Conservation (phyloP, 2,797 vertebrate species). For the Gymnoscopelus braueri region DNA sequence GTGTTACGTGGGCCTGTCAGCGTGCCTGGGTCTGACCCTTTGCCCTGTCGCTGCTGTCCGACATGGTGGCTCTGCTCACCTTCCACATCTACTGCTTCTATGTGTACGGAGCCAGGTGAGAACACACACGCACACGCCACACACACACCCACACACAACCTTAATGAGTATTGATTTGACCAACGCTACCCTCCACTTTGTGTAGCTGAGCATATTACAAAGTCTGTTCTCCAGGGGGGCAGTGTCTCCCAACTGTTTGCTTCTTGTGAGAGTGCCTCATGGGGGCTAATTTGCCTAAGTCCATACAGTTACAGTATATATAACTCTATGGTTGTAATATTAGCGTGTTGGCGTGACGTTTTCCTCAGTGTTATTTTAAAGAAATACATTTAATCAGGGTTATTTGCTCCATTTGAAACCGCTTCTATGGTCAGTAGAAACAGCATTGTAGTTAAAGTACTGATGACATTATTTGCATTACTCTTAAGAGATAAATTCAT, state of each 20-base stretch:
- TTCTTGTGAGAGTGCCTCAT: not conserved
- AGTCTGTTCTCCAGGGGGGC: constrained; percentile 39
- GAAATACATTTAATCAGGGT: too few relatives aligned
- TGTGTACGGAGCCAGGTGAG: constrained; percentile 96
- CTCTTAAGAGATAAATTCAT: too few relatives aligned
- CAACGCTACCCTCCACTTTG: not conserved
- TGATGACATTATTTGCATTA: too few relatives aligned
- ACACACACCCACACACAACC: not conserved
- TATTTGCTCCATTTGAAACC: too few relatives aligned
- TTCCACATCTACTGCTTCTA: constrained; percentile 99
- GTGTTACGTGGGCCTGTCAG: constrained; percentile 94
- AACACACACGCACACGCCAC: not conserved
- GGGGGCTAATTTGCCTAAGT: too few relatives aligned
- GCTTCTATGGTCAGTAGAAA: too few relatives aligned
- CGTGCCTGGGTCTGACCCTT: constrained; percentile 93
- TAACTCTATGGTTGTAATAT: too few relatives aligned
- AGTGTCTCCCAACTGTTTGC: not conserved
- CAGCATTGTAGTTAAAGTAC: too few relatives aligned
- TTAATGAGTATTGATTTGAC: too few relatives aligned
- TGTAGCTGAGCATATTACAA: not conserved
- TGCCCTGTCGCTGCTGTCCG: constrained; percentile 93
- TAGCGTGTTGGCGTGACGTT: too few relatives aligned
- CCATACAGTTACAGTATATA: too few relatives aligned
- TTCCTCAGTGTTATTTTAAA: too few relatives aligned
- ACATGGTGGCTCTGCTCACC: constrained; percentile 93